A percentile compares a stretch with the other conserved stretches of the same genome.
Conservation (phyloP, 2,888 invertebrate species). For the Drosophila bunnanda region DNA sequence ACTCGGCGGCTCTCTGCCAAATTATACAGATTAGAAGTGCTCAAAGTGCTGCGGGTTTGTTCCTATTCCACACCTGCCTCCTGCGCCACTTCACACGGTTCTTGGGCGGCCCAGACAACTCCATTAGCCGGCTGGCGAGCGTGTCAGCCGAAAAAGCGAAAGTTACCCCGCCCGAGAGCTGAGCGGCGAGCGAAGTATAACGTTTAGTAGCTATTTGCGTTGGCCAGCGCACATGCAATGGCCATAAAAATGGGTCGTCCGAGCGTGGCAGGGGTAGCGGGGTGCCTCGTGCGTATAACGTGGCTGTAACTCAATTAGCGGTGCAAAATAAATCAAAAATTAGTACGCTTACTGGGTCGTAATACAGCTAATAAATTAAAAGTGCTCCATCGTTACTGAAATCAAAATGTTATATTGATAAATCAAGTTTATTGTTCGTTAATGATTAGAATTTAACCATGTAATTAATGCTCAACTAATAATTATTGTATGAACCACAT, state of each 20-base stretch:
- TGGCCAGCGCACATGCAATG: constrained; percentile 33
- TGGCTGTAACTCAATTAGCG: constrained; percentile 20
- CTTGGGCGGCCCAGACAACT: constrained; percentile 51
- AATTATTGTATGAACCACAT: neutral
- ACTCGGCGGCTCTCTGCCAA: constrained; percentile 46
- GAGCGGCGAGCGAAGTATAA: constrained; percentile 18
- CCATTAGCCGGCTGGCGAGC: constrained; percentile 51
- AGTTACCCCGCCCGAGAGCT: constrained; percentile 55
- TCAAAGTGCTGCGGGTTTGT: constrained; percentile 65
- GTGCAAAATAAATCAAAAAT: constrained; percentile 13
- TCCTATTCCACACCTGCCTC: constrained; percentile 61
- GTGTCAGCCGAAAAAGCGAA: constrained; percentile 65
- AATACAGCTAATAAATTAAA: neutral
- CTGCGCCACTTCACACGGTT: constrained; percentile 54
- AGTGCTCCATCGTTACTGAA: neutral
- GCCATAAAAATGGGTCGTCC: constrained; percentile 54
- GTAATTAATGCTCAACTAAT: neutral
- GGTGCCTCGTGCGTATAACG: constrained; percentile 19
- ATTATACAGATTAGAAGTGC: constrained; percentile 73
- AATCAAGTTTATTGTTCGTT: neutral
- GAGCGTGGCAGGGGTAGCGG: constrained; percentile 34
- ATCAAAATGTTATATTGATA: neutral
- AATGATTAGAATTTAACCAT: neutral
- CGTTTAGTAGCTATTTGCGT: constrained; percentile 53
- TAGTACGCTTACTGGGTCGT: neutral